Conservation (phyloP, 2,797 vertebrate species). For the Gallinago solitaria region DNA sequence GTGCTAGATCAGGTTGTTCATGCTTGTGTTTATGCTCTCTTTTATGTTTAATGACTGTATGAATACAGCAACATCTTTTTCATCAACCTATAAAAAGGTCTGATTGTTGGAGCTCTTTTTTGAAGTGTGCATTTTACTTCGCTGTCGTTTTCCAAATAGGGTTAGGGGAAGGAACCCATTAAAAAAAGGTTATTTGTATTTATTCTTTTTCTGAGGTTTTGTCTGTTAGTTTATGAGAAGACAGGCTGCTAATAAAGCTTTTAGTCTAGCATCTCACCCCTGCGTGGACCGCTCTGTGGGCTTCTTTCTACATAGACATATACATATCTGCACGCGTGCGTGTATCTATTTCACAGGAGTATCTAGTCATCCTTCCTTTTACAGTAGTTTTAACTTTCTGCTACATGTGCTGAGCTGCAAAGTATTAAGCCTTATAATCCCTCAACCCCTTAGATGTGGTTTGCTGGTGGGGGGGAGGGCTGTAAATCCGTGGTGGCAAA, state of each 20-base stretch:
- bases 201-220: neutral
- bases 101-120: neutral
- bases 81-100: neutral
- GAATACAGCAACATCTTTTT: neutral
- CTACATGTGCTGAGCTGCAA: slow-evolving; percentile 72
- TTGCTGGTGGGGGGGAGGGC: slow-evolving; percentile 79
- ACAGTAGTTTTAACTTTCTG: slow-evolving; percentile 59
- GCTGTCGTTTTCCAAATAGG: neutral
- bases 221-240: neutral
- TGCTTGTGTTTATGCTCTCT: neutral
- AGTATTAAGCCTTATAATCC: slow-evolving; percentile 90
- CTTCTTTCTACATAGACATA: neutral
- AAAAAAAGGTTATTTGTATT: neutral
- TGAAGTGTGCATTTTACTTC: neutral
- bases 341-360: neutral
- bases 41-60: neutral
- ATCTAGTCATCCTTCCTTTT: slow-evolving; percentile 28
- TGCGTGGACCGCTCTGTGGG: neutral
- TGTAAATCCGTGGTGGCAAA: slow-evolving; percentile 86
- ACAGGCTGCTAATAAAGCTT: neutral
- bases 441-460: slow-evolving; percentile 89
- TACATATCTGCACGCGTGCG: neutral
- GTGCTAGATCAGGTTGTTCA: neutral
- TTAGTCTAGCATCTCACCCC: neutral
- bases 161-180: neutral